Evolutionary conservation across 2,113 vertebrate species (phyloP).

Genomic region (Heloderma charlesbogerti): DNA sequence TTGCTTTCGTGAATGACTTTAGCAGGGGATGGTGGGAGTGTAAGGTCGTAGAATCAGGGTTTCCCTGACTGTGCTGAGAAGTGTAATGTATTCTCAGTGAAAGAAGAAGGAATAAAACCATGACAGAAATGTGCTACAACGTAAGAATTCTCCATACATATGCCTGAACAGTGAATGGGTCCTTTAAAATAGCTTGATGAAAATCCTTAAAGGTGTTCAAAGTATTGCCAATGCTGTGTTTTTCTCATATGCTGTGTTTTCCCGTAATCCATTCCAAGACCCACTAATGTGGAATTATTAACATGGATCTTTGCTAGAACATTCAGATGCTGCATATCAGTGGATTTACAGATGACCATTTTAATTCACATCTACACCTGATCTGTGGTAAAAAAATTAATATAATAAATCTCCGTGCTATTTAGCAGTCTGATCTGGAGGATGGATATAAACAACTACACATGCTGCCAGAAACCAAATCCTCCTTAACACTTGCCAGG

Average conservation of each 20-base stretch:
- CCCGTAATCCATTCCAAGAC: background rate
- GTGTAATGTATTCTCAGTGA: background rate
- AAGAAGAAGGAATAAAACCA: background rate
- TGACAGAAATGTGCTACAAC: background rate
- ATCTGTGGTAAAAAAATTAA: too few species aligned
- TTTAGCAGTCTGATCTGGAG: background rate
- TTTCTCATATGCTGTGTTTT: background rate
- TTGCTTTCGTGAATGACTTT: background rate
- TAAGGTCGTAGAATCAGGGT: background rate
- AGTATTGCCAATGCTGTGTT: accelerated
- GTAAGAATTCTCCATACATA: background rate
- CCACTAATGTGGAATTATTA: background rate
- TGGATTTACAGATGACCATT: background rate
- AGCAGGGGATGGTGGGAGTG: background rate
- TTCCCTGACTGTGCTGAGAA: background rate
- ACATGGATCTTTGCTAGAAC: background rate
- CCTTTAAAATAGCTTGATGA: conserved; percentile 18
- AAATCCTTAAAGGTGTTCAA: conserved; percentile 26
- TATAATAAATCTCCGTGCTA: background rate
- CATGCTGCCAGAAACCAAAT: background rate
- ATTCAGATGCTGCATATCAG: background rate
- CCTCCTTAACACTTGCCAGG: background rate
- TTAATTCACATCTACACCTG: too few species aligned
- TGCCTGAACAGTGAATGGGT: background rate
- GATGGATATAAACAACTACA: background rate